Base-by-base conservation (phyloP, 2,113 vertebrate genomes). In the Gorsachius goisagi region DNA sequence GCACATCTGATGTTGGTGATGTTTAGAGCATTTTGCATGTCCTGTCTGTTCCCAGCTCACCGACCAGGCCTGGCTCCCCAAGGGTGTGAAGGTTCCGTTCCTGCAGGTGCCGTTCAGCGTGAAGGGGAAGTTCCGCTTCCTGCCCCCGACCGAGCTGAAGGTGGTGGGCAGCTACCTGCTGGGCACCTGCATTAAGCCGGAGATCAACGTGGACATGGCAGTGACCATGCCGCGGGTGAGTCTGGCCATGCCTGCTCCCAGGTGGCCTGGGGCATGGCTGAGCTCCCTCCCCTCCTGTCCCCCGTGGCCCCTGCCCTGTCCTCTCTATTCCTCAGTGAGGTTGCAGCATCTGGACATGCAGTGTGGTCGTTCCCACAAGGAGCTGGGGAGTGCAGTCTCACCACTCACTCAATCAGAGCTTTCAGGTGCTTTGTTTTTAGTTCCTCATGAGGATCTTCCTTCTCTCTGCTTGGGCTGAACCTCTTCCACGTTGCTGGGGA, bases 101-200 rank as follows among this genome's bases (percentile, higher is more conserved):
- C 97, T 99, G 84, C 98, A 99, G 88, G 93, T 99, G 59, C 99
- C 99, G 0, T 98, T 98, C 94, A 59, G n/a, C 0, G 97, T 98
- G 67, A 99, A 99, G 95, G 99, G 99, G 33, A 98, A 92, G 81
- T 99, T 99, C 97, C 97, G 91, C 82, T 99, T 99, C 50, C 76
- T 98, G 28, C 98, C 99, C 9, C 99, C 99, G 1, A 60, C 97
- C 0, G 98, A 99, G 47, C 76, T 99, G 56, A 98, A 98, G 37
- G 95, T 99, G 86, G 98, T 99, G 33, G 99, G 99, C 71, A 99
- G 99, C 97, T 99, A 99, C 94, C 98, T 99, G 10, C 97, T 99
- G 91, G 99, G 98, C 59, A 99, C 98, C 35, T 99, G 99, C 68
- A 92, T 98, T 64, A 99, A 98, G 81, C 99, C 99, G 0, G 97